Conservation (phyloP, 23 tunicate species). For the Ascidia mentula region DNA sequence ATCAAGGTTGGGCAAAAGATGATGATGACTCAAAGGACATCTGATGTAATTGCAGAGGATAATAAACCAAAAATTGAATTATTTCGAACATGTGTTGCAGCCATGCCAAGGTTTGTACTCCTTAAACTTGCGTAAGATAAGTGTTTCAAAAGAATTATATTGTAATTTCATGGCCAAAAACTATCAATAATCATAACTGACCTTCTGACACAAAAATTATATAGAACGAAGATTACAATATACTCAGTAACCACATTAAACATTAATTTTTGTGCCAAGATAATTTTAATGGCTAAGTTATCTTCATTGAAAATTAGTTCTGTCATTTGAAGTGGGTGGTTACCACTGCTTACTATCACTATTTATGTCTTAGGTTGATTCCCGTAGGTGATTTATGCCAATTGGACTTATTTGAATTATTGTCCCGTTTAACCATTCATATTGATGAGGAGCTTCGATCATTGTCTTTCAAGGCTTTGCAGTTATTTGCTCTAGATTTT, state of each 20-base stretch:
- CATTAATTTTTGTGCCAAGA: too few relatives aligned
- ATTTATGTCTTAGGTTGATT: slow-evolving; percentile 58
- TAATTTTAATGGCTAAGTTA: too few relatives aligned
- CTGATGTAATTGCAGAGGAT: slow-evolving; percentile 55
- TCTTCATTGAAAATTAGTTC: too few relatives aligned
- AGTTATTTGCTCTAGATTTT: slow-evolving; percentile 65
- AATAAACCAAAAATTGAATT: slow-evolving; percentile 88
- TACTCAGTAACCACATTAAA: too few relatives aligned
- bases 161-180: too few relatives aligned
- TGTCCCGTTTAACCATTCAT: slow-evolving; percentile 81
- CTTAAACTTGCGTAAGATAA: too few relatives aligned
- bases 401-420: slow-evolving; percentile 56
- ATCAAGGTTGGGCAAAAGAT: slow-evolving; percentile 74
- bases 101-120: slow-evolving; percentile 90
- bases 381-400: slow-evolving; percentile 56
- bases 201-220: background rate
- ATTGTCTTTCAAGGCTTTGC: slow-evolving; percentile 50
- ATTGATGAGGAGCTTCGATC: slow-evolving; percentile 84
- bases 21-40: slow-evolving; percentile 79
- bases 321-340: too few relatives aligned
- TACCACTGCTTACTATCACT: too few relatives aligned
- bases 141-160: too few relatives aligned
- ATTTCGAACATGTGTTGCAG: slow-evolving; percentile 89
- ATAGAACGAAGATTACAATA: too few relatives aligned
- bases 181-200: too few relatives aligned